Conservation (phyloP, 2,888 invertebrate species). For the Nycteola revayana region DNA sequence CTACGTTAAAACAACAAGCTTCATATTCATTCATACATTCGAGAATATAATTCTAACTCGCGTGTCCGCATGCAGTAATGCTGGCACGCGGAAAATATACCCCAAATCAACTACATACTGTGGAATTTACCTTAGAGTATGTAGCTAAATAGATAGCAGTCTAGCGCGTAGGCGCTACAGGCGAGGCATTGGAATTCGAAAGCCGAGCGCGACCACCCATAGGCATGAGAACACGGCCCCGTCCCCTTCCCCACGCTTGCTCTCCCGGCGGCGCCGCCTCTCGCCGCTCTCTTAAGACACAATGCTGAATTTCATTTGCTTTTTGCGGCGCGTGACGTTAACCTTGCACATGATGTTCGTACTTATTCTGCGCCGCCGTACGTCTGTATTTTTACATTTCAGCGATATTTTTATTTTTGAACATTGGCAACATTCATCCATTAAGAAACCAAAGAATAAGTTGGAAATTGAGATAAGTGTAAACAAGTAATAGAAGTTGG, state of each 20-base stretch:
- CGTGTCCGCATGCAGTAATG: no score
- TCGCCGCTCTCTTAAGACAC: constrained; percentile 69
- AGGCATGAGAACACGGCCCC: constrained; percentile 77
- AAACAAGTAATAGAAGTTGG: constrained; percentile 3
- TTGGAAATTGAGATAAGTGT: background rate
- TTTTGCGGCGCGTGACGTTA: constrained; percentile 54
- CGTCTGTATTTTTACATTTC: no score
- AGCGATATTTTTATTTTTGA: no score
- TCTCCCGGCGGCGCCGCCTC: constrained; percentile 70
- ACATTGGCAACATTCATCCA: no score
- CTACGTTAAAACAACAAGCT: constrained; percentile 39
- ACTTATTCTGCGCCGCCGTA: no score
- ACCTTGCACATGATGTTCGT: constrained; percentile 39
- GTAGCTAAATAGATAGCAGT: constrained; percentile 50
- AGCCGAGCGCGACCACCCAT: constrained; percentile 81
- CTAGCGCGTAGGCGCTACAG: constrained; percentile 75
- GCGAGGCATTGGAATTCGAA: constrained; percentile 80
- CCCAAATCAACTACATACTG: background rate
- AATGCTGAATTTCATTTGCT: constrained; percentile 78
- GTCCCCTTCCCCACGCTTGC: constrained; percentile 75
- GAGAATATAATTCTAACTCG: no score
- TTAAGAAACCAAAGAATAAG: constrained; percentile 1
- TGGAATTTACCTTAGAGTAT: constrained; percentile 24
- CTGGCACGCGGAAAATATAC: no score
- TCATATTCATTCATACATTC: constrained; percentile 56